Percentiles rank a stretch among this genome's conserved stretches.
phyloP scores from a whole-genome alignment of 2,797 vertebrate genomes.

The Betta splendens region DNA sequence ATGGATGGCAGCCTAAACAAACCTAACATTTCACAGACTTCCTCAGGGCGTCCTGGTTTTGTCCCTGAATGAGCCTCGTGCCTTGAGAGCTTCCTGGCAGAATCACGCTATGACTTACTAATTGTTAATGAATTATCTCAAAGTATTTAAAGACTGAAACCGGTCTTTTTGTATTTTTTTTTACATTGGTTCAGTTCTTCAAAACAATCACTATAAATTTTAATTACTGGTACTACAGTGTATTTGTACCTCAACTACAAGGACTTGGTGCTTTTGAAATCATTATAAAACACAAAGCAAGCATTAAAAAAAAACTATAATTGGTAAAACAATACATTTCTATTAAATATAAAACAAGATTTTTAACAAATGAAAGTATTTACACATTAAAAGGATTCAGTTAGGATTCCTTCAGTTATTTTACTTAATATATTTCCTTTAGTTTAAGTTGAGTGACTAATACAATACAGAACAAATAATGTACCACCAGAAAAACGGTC shows the following conservation, averaged over 20 bases:
- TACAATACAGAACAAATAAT: no score
- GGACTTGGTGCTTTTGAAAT: no score
- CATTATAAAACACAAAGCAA: no score
- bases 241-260: not conserved
- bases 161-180: not conserved
- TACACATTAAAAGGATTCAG: no score
- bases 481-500: no score
- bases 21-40: constrained; percentile 38
- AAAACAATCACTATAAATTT: not conserved
- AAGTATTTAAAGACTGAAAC: not conserved
- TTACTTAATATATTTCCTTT: no score
- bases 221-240: not conserved
- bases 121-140: not conserved
- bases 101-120: constrained; percentile 2
- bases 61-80: constrained; percentile 16
- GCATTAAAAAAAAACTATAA: no score
- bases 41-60: constrained; percentile 33
- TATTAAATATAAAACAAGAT: no score
- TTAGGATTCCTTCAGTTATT: no score
- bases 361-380: no score
- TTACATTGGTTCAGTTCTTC: not conserved
- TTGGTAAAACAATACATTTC: no score
- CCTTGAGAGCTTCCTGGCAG: constrained; percentile 25
- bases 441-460: not conserved
- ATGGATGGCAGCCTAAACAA: constrained; percentile 32